Conservation (phyloP, 2,888 invertebrate species). For the Lissocephala sabroskyi region DNA sequence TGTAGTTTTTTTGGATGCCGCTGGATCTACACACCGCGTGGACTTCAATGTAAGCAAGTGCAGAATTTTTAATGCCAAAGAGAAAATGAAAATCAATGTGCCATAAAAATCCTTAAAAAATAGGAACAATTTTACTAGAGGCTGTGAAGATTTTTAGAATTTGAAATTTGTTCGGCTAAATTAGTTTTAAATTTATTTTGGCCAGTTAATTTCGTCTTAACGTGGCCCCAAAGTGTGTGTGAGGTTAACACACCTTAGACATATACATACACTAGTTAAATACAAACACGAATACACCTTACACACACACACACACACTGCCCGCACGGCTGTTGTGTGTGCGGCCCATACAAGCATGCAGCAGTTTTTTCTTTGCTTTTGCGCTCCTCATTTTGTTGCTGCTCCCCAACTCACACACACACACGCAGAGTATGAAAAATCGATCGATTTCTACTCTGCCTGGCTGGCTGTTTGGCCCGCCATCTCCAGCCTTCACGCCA, state of each 20-base stretch:
- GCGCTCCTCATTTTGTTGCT: constrained; percentile 9
- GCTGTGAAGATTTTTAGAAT: too few relatives aligned
- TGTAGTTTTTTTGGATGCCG: constrained; percentile 38
- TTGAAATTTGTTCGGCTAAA: neutral
- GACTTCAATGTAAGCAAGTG: too few relatives aligned
- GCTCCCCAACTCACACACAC: too few relatives aligned
- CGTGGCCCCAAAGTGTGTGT: constrained; percentile 37
- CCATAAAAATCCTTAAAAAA: constrained; percentile 6
- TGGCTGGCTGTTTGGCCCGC: neutral
- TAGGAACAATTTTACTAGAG: neutral
- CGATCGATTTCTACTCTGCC: constrained; percentile 46
- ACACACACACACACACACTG: constrained; percentile 15
- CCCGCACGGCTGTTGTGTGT: neutral
- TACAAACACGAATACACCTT: constrained; percentile 15
- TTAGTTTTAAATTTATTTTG: neutral
- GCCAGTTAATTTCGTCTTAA: neutral
- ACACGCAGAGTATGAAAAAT: constrained; percentile 54
- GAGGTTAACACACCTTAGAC: constrained; percentile 72
- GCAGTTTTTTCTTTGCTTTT: constrained; percentile 29
- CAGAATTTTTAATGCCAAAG: too few relatives aligned
- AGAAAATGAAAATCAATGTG: constrained; percentile 1
- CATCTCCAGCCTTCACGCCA: constrained; percentile 5
- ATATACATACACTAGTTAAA: constrained; percentile 64
- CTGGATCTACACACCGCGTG: too few relatives aligned
- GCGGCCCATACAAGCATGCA: constrained; percentile 52